A percentile compares a stretch with the other conserved stretches of the same genome.
phyloP scores from a whole-genome alignment of 2,888 invertebrate genomes.

The Chironomus tentans region DNA sequence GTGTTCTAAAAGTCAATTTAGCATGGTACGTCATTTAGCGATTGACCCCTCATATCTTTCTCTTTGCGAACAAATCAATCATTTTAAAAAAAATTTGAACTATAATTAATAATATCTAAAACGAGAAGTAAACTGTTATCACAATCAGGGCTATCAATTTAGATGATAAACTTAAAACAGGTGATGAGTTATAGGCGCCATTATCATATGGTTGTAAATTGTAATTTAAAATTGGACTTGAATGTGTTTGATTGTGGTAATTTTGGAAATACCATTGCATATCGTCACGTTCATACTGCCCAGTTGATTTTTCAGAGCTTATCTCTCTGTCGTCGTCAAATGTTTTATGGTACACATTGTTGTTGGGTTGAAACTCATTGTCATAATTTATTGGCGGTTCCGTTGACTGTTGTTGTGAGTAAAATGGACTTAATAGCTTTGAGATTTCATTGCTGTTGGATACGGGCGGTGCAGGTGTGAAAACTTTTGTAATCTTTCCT shows the following conservation, averaged over 20 bases:
- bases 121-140: conserved; percentile 7
- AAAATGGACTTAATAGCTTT: conserved; percentile 4
- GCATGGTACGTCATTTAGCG: too few species aligned
- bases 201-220: conserved; percentile 37
- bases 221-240: conserved; percentile 42
- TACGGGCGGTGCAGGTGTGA: conserved; percentile 32
- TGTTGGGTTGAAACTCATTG: conserved; percentile 29
- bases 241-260: conserved; percentile 47
- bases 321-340: conserved; percentile 37
- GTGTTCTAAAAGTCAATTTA: too few species aligned
- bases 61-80: not conserved
- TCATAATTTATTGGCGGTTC: conserved; percentile 21
- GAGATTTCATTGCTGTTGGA: conserved; percentile 23
- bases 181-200: not conserved
- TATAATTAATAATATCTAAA: not conserved
- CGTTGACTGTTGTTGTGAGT: not conserved
- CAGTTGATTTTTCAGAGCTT: conserved; percentile 34
- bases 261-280: conserved; percentile 83
- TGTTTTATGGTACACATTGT: conserved; percentile 34
- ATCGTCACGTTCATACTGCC: conserved; percentile 43
- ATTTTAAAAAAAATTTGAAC: not conserved
- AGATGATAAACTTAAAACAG: not conserved
- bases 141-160: conserved; percentile 12
- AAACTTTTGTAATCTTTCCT: conserved; percentile 49
- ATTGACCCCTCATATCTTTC: not conserved